A percentile compares a stretch with the other conserved stretches of the same genome.
Conservation (phyloP, 2,113 vertebrate genomes). For the Taxidea taxus region DNA sequence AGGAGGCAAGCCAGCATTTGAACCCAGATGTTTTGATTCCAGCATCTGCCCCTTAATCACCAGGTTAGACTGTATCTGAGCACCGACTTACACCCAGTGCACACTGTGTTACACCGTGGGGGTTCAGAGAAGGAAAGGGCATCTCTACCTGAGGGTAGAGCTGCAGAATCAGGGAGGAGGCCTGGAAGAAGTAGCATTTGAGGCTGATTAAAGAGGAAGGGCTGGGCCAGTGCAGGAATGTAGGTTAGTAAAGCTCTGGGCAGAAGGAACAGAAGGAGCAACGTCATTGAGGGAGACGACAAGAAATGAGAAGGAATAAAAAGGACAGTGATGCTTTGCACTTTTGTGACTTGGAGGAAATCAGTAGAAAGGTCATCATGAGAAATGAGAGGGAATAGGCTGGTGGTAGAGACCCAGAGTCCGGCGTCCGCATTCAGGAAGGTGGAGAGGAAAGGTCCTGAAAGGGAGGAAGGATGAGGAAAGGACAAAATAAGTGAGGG, state of each 20-base stretch:
- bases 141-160: not conserved
- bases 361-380: not conserved
- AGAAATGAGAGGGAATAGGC: not conserved
- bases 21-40: not conserved
- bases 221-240: not conserved
- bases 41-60: fast-evolving
- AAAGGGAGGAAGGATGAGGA: not conserved
- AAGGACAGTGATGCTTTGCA: not conserved
- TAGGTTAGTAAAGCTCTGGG: not conserved
- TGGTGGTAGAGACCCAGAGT: not conserved
- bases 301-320: not conserved
- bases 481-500: not conserved
- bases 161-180: not conserved
- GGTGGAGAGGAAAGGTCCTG: not conserved
- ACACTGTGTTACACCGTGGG: fast-evolving
- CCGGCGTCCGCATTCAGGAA: not conserved
- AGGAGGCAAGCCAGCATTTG: not conserved
- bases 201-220: not conserved
- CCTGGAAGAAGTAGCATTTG: not conserved
- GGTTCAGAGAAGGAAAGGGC: not conserved
- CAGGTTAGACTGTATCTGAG: not conserved
- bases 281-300: not conserved
- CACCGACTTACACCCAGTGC: fast-evolving
- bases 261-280: not conserved
- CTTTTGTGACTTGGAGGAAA: not conserved